Evolutionary conservation across 1,140 invertebrate genomes (phyloP).

Genomic region (Helicoverpa armigera): DNA sequence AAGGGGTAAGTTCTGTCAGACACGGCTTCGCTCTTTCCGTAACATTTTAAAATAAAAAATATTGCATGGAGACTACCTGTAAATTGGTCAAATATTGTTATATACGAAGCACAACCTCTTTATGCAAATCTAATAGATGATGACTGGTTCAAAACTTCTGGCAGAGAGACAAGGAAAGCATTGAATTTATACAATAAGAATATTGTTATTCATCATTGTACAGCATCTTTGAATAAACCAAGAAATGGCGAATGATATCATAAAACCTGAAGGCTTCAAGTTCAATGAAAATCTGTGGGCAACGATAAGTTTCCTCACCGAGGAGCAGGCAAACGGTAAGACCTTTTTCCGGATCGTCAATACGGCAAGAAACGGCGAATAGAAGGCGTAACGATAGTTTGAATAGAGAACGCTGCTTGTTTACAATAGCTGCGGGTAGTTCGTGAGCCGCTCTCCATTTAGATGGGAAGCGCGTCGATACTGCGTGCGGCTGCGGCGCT

Average conservation of each 20-base stretch:
- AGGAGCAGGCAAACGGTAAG: constrained; percentile 59
- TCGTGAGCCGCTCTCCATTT: constrained; percentile 76
- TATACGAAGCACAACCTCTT: constrained; percentile 40
- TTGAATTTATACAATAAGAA: too few relatives aligned
- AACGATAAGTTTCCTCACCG: constrained; percentile 62
- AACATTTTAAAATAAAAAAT: constrained; percentile 56
- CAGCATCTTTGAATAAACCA: background rate
- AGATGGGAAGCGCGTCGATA: constrained; percentile 76
- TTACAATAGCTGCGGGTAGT: constrained; percentile 78
- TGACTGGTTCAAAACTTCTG: constrained; percentile 42
- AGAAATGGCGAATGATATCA: constrained; percentile 53
- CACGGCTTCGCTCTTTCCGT: constrained; percentile 53
- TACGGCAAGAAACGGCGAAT: constrained; percentile 67
- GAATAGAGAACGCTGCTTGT: constrained; percentile 76
- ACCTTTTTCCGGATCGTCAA: constrained; percentile 71
- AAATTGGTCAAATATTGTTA: constrained; percentile 54
- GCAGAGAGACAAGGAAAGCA: constrained; percentile 11
- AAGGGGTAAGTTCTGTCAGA: constrained; percentile 59
- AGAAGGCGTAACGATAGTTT: constrained; percentile 76
- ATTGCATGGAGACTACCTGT: background rate
- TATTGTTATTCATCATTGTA: too few relatives aligned
- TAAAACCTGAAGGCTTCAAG: constrained; percentile 57
- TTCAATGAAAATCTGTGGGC: constrained; percentile 64
- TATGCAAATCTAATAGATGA: constrained; percentile 56
- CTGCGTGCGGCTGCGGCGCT: constrained; percentile 67